Evolutionary conservation across 2,113 vertebrate species (phyloP).

Genomic region (Oreotrochilus melanogaster): DNA sequence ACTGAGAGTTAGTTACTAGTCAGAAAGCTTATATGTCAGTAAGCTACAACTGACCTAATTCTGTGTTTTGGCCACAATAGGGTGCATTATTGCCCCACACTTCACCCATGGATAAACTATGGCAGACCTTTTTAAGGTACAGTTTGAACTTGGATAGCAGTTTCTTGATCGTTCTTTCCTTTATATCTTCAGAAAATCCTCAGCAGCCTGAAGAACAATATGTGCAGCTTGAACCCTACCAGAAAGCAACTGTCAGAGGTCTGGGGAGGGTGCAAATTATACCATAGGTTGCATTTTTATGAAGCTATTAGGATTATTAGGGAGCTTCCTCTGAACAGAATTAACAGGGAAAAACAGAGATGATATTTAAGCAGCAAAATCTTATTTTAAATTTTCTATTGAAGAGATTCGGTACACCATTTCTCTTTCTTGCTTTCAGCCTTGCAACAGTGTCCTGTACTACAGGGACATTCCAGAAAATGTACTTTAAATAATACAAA

Average conservation of each 20-base stretch:
- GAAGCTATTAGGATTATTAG: background rate
- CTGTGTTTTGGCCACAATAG: background rate
- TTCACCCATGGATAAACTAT: background rate
- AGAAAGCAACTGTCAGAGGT: background rate
- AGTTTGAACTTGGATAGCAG: background rate
- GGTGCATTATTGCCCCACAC: rapidly evolving
- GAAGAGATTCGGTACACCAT: background rate
- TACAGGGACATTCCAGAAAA: background rate
- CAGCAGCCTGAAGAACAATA: background rate
- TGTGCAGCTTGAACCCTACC: background rate
- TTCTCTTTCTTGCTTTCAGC: background rate
- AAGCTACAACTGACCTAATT: background rate
- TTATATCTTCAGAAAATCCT: background rate
- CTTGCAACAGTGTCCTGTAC: background rate
- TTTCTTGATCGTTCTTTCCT: background rate
- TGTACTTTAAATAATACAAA: background rate
- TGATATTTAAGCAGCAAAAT: background rate
- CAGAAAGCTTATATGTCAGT: background rate
- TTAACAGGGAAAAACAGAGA: background rate
- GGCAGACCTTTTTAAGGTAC: background rate
- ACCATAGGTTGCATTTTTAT: background rate
- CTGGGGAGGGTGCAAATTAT: background rate
- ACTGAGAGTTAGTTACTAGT: background rate
- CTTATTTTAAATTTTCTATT: background rate
- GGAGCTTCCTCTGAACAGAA: background rate